These are phyloP conservation scores for Calameuta pallipes DNA, from an alignment of 2,888 invertebrate species.

Conservation along the genomic window DNA sequence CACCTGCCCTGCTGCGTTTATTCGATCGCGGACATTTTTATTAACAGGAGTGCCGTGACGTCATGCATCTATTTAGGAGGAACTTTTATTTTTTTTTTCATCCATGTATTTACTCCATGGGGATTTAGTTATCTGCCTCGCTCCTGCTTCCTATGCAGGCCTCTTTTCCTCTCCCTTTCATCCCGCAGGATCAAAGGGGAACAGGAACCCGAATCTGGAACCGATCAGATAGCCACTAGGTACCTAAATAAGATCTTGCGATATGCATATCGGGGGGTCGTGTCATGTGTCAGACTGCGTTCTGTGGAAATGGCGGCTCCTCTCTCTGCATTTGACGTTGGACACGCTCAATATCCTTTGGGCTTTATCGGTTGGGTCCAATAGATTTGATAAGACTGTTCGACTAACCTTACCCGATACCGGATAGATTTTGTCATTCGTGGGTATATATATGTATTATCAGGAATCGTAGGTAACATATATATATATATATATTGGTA, in stretches of 20 bases:
- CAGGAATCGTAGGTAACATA: no score
- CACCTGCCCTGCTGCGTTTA: conserved; percentile 15
- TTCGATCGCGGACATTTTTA: conserved; percentile 15
- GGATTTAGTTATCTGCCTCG: neutral
- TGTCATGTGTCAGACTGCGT: conserved; percentile 14
- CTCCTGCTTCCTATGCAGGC: neutral
- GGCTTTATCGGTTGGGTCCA: neutral
- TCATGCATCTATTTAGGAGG: neutral
- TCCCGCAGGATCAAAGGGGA: conserved; percentile 10
- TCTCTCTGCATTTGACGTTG: neutral
- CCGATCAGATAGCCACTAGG: conserved; percentile 17
- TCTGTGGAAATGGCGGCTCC: neutral
- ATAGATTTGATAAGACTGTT: neutral
- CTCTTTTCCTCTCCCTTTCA: neutral
- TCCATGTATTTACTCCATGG: neutral
- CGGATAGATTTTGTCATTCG: neutral
- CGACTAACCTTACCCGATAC: neutral
- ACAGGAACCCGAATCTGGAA: conserved; percentile 8
- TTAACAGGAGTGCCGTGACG: conserved; percentile 14
- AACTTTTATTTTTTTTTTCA: neutral
- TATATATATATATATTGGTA: neutral
- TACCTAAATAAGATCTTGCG: conserved; percentile 13
- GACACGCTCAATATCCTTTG: neutral
- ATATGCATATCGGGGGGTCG: conserved; percentile 17
- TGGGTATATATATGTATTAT: neutral